phyloP scores from a whole-genome alignment of 2,888 invertebrate genomes.

The Drosophila anomalata region DNA sequence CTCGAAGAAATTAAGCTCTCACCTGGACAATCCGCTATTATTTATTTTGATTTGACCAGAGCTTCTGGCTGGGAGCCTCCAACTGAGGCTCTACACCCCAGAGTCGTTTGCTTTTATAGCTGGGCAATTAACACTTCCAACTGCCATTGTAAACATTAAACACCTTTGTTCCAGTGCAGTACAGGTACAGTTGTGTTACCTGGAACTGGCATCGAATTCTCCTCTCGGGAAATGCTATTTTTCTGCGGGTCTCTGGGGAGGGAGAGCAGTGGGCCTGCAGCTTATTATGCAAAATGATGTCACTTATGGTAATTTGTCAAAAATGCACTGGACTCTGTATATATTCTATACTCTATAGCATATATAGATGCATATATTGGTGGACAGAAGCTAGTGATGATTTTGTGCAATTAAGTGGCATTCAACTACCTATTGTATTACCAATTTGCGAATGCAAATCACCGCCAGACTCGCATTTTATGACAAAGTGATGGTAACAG shows the following conservation, averaged over 20 bases:
- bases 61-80: not conserved
- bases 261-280: not conserved
- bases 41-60: not conserved
- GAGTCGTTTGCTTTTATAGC: conserved; percentile 32
- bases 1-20: not conserved
- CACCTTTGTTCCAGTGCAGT: not conserved
- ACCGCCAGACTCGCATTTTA: conserved; percentile 3
- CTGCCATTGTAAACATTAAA: not conserved
- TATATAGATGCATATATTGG: conserved; percentile 10
- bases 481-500: not conserved
- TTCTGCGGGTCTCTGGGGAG: no score
- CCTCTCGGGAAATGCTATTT: not conserved
- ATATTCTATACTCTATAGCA: no score
- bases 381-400: not conserved
- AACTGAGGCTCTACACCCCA: conserved; percentile 6
- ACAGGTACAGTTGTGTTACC: conserved; percentile 32
- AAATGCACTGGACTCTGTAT: conserved; percentile 15
- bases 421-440: conserved; percentile 53
- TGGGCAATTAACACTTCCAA: not conserved
- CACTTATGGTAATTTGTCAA: conserved; percentile 36
- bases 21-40: not conserved
- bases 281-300: conserved; percentile 37
- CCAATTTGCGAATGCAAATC: conserved; percentile 71
- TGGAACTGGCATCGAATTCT: not conserved
- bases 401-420: not conserved